Evolutionary conservation across 2,888 invertebrate genomes (phyloP).

Genomic region (Margaritifera margaritifera): DNA sequence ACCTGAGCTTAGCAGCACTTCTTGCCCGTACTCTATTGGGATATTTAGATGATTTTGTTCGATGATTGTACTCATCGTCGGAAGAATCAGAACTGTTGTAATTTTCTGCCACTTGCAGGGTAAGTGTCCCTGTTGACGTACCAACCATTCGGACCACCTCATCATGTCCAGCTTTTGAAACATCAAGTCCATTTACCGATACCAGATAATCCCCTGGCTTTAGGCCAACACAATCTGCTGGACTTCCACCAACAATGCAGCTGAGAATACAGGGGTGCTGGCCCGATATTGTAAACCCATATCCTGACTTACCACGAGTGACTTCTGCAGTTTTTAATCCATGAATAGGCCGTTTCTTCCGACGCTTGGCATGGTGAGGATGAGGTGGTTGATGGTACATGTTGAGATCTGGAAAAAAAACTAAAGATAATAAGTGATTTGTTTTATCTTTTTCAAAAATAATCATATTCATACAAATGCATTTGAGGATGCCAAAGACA

Average conservation of each 20-base stretch:
- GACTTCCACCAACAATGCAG: constrained; percentile 91
- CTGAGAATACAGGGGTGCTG: constrained; percentile 96
- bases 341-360: constrained; percentile 83
- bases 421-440: neutral
- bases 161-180: constrained; percentile 93
- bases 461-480: neutral
- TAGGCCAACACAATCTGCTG: constrained; percentile 91
- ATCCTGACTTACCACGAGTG: constrained; percentile 88
- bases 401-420: constrained; percentile 34
- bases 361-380: constrained; percentile 74
- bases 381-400: constrained; percentile 40
- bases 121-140: constrained; percentile 81
- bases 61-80: constrained; percentile 78
- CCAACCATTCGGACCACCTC: constrained; percentile 94
- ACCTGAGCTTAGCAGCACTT: constrained; percentile 17
- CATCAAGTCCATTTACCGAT: constrained; percentile 90
- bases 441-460: neutral
- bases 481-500: too few species aligned
- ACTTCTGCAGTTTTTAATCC: constrained; percentile 89
- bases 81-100: constrained; percentile 87
- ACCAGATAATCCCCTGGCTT: constrained; percentile 93
- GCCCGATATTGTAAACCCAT: constrained; percentile 98
- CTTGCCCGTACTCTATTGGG: constrained; percentile 53
- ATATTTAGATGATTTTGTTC: constrained; percentile 68
- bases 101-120: constrained; percentile 73